Evolutionary conservation across 2,797 vertebrate species (phyloP).

Genomic region (Pseudopleuronectes americanus): DNA sequence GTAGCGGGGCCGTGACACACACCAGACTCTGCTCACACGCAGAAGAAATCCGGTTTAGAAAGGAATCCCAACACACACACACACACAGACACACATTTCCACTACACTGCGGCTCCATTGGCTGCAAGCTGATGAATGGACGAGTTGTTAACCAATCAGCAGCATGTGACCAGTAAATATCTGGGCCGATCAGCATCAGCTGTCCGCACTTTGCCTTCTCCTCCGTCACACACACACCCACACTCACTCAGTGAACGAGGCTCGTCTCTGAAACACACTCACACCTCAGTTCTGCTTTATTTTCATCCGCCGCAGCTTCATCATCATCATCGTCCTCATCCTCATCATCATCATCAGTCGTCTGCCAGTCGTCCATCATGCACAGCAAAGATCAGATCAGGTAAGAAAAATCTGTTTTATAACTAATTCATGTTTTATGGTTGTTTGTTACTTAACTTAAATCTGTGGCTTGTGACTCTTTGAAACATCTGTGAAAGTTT

Average conservation of each 20-base stretch:
- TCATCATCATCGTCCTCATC: neutral
- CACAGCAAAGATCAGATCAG: slow-evolving; percentile 76
- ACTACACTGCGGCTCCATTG: slow-evolving; percentile 49
- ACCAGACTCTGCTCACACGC: neutral
- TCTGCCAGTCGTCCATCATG: slow-evolving; percentile 53
- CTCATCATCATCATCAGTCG: neutral
- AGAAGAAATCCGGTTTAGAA: neutral
- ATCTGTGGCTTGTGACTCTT: neutral
- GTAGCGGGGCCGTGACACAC: neutral
- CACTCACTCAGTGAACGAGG: slow-evolving; percentile 2
- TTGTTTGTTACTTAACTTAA: neutral
- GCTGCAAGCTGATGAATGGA: slow-evolving; percentile 64
- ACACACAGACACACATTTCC: slow-evolving; percentile 15
- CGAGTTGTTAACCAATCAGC: slow-evolving; percentile 65
- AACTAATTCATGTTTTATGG: neutral
- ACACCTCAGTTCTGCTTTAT: neutral
- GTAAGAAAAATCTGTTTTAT: slow-evolving; percentile 38
- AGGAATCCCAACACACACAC: slow-evolving; percentile 13
- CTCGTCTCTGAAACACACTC: neutral
- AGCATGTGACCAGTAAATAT: slow-evolving; percentile 66
- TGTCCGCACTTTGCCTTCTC: slow-evolving; percentile 25
- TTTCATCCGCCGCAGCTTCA: neutral
- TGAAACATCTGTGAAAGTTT: neutral
- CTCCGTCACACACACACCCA: slow-evolving; percentile 13
- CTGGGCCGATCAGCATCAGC: slow-evolving; percentile 36